Evolutionary conservation across 1,140 invertebrate genomes (phyloP).

Genomic region (Penaeus chinensis): DNA sequence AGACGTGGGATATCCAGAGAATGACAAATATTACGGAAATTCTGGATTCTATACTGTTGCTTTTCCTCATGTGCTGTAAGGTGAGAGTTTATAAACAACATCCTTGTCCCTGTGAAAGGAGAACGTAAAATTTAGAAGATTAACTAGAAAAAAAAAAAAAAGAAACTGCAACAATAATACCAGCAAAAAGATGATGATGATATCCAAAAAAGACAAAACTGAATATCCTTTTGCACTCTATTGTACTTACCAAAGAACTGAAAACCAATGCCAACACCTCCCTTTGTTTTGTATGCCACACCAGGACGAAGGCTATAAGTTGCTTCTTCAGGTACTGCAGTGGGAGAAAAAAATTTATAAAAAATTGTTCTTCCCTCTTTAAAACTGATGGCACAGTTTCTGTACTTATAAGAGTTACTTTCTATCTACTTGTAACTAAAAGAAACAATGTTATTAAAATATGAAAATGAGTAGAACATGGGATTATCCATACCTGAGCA

Average conservation of each 20-base stretch:
- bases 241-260: constrained; percentile 79
- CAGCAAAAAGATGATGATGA: neutral
- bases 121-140: neutral
- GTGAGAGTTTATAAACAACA: constrained; percentile 93
- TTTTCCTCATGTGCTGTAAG: constrained; percentile 90
- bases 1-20: constrained; percentile 88
- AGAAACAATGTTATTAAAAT: no score
- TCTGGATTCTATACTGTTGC: constrained; percentile 85
- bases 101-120: constrained; percentile 77
- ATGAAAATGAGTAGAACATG: no score
- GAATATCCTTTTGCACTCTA: neutral
- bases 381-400: no score
- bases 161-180: neutral
- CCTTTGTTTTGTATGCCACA: constrained; percentile 91
- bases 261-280: constrained; percentile 88
- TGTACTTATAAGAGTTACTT: no score
- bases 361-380: no score
- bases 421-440: no score
- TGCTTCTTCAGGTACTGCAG: constrained; percentile 84
- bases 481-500: constrained; percentile 73
- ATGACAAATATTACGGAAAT: constrained; percentile 86
- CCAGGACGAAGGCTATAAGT: constrained; percentile 87
- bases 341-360: constrained; percentile 44
- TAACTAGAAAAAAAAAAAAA: neutral
- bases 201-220: neutral